Evolutionary conservation across 2,113 vertebrate genomes (phyloP).

Genomic region (Pedetes capensis): DNA sequence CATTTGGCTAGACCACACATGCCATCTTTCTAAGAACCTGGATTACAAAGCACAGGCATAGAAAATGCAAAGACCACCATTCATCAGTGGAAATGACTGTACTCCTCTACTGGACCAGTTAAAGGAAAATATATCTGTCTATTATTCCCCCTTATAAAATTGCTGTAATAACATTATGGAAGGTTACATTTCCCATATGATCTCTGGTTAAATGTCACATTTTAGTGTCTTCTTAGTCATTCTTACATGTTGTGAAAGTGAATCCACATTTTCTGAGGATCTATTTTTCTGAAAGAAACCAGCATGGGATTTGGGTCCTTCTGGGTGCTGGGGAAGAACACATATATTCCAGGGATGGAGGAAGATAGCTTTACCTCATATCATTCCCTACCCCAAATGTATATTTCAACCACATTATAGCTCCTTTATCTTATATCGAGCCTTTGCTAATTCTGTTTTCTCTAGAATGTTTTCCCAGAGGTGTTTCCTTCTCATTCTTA

Average conservation of each 20-base stretch:
- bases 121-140: slow-evolving; percentile 8
- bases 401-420: background rate
- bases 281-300: background rate
- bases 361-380: background rate
- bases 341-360: background rate
- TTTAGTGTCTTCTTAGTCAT: background rate
- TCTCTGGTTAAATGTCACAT: slow-evolving; percentile 6
- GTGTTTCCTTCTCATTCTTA: background rate
- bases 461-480: background rate
- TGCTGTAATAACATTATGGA: background rate
- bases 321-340: background rate
- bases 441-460: background rate
- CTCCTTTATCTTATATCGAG: background rate
- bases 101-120: background rate
- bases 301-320: background rate
- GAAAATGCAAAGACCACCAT: slow-evolving; percentile 16
- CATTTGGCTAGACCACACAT: background rate
- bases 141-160: background rate
- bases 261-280: background rate
- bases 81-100: background rate
- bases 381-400: background rate
- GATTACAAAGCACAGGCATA: slow-evolving; percentile 20
- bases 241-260: background rate
- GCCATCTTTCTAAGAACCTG: slow-evolving; percentile 9
- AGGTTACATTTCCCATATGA: background rate